Percentiles rank a stretch among this genome's conserved stretches.
phyloP scores from a whole-genome alignment of 2,113 vertebrate genomes.

The Tenrec ecaudatus region DNA sequence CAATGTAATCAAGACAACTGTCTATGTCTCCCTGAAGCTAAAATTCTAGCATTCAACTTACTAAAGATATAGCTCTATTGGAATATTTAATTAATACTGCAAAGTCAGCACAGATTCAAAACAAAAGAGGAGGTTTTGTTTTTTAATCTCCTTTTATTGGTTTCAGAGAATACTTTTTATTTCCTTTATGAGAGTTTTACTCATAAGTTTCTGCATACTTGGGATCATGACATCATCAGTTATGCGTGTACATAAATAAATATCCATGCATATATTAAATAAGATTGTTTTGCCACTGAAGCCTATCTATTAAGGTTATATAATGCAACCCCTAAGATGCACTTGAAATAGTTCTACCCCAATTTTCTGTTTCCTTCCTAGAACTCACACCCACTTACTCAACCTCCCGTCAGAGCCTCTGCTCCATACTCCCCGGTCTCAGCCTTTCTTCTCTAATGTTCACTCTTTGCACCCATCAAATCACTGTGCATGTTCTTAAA shows the following conservation, averaged over 20 bases:
- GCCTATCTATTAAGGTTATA: background rate
- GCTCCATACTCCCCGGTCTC: too few species aligned
- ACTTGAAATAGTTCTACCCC: background rate
- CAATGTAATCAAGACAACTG: background rate
- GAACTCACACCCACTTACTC: too few species aligned
- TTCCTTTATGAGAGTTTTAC: background rate
- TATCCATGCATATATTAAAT: background rate
- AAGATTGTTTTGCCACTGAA: background rate
- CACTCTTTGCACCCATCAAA: too few species aligned
- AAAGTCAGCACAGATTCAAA: background rate
- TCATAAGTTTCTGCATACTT: background rate
- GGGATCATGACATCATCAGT: background rate
- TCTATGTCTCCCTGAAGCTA: background rate
- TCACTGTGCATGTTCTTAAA: too few species aligned
- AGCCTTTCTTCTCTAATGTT: too few species aligned
- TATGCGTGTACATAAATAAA: background rate
- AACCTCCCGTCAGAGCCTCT: too few species aligned
- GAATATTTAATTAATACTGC: background rate
- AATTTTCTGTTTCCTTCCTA: too few species aligned
- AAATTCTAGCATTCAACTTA: background rate
- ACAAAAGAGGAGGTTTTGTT: too few species aligned
- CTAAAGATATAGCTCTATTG: background rate
- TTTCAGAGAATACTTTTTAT: background rate
- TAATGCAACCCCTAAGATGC: background rate
- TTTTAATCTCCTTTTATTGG: background rate